Evolutionary conservation across 92 coral and sea anemone genomes (phyloP).

Genomic region (Chrysogorgia sp.): DNA sequence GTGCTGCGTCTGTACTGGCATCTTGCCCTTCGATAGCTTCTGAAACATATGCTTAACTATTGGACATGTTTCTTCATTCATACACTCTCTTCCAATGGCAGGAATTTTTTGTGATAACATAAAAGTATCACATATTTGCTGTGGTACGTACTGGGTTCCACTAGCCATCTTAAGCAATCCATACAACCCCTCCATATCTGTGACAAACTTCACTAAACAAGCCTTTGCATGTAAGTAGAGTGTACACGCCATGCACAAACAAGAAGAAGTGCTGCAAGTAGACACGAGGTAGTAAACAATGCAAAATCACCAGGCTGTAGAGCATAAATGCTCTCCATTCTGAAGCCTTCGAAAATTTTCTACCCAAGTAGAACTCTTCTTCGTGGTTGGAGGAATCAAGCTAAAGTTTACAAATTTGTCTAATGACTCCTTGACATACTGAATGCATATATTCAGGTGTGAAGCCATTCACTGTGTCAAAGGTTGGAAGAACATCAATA

Average conservation of each 20-base stretch:
- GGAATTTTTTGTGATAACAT: no score
- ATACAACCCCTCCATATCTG: no score
- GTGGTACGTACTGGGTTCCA: no score
- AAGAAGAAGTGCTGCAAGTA: slow-evolving; percentile 27
- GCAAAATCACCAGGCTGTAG: no score
- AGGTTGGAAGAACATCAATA: slow-evolving; percentile 23
- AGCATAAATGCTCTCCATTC: no score
- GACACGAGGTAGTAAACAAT: slow-evolving; percentile 21
- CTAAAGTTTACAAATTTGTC: slow-evolving; percentile 32
- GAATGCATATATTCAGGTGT: slow-evolving; percentile 44
- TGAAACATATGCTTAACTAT: no score
- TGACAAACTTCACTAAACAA: slow-evolving; percentile 14
- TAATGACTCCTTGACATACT: slow-evolving; percentile 30
- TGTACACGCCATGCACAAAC: slow-evolving; percentile 12
- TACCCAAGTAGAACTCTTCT: slow-evolving; percentile 30
- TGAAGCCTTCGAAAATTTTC: slow-evolving; percentile 45
- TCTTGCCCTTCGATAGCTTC: no score
- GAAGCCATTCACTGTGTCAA: slow-evolving; percentile 32
- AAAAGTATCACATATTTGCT: no score
- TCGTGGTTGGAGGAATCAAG: slow-evolving; percentile 34
- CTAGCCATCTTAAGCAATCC: no score
- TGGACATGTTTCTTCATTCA: no score
- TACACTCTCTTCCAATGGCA: no score
- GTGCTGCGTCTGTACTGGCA: no score
- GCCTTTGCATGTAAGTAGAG: slow-evolving; percentile 31